Conservation (phyloP, 2,888 invertebrate species). For the Apamea anceps region DNA sequence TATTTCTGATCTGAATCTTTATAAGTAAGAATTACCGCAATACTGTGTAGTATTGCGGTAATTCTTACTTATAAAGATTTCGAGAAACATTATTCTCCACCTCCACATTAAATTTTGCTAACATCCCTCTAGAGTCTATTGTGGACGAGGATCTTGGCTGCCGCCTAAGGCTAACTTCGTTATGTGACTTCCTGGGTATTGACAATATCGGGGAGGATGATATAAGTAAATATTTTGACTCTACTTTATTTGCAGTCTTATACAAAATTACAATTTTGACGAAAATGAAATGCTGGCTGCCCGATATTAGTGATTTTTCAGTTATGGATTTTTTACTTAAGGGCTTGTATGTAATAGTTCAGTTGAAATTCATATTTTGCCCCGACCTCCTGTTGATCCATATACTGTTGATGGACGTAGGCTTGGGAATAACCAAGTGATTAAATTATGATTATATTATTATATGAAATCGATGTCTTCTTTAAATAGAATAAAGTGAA, state of each 20-base stretch:
- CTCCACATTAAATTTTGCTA: neutral
- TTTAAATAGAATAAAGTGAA: no score
- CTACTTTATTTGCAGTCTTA: neutral
- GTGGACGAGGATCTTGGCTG: neutral
- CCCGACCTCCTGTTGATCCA: no score
- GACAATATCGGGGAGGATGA: neutral
- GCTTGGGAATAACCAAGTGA: no score
- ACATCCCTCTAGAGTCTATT: neutral
- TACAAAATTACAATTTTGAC: neutral
- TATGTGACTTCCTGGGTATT: neutral
- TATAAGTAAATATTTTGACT: neutral
- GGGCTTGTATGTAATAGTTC: no score
- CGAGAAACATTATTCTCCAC: neutral
- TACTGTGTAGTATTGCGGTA: constrained; percentile 12
- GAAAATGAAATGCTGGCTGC: neutral
- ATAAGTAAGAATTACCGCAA: no score
- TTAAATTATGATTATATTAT: no score
- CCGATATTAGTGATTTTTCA: neutral
- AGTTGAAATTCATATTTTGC: no score
- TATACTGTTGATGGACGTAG: no score
- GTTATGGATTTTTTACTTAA: neutral
- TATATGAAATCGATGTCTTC: no score
- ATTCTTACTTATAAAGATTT: neutral
- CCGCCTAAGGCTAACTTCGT: constrained; percentile 1
- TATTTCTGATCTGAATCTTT: no score